These are phyloP conservation scores for Drosophila takahashii DNA, from an alignment of 1,140 invertebrate species.

Conservation along the genomic window DNA sequence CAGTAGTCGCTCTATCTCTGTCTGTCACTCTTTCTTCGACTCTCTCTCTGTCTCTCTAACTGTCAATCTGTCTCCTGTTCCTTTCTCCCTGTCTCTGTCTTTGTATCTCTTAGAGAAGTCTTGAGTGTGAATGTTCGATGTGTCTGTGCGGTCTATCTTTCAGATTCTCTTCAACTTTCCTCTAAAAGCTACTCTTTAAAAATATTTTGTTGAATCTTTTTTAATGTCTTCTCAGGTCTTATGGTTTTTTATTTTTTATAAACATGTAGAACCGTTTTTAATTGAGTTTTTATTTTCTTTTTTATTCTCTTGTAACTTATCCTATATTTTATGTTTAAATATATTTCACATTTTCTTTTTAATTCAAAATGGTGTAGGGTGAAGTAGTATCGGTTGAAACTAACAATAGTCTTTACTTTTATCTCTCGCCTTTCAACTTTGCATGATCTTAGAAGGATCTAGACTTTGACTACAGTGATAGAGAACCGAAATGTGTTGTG, in stretches of 20 bases:
- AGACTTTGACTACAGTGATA: not conserved
- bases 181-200: not conserved
- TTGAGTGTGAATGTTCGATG: slow-evolving; percentile 26
- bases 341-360: no score
- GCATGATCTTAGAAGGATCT: slow-evolving; percentile 7
- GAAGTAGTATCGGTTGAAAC: no score
- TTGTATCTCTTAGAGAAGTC: not conserved
- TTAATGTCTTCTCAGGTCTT: not conserved
- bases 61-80: slow-evolving; percentile 15
- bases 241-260: not conserved
- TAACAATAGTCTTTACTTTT: not conserved
- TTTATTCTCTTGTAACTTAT: not conserved
- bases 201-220: not conserved
- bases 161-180: not conserved
- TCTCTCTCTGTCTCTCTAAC: slow-evolving; percentile 7
- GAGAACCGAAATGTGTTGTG: not conserved
- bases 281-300: not conserved
- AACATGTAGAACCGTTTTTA: not conserved
- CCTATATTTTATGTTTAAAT: not conserved
- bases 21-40: slow-evolving; percentile 4
- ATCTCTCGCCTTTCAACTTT: not conserved
- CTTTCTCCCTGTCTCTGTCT: not conserved
- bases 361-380: no score
- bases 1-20: slow-evolving; percentile 32
- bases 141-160: not conserved